Percentiles rank a stretch among this genome's conserved stretches.
Evolutionary conservation across 30 jellyfish, hydroid and myxozoan genomes (phyloP).

Genomic region (Pelagia noctiluca): DNA sequence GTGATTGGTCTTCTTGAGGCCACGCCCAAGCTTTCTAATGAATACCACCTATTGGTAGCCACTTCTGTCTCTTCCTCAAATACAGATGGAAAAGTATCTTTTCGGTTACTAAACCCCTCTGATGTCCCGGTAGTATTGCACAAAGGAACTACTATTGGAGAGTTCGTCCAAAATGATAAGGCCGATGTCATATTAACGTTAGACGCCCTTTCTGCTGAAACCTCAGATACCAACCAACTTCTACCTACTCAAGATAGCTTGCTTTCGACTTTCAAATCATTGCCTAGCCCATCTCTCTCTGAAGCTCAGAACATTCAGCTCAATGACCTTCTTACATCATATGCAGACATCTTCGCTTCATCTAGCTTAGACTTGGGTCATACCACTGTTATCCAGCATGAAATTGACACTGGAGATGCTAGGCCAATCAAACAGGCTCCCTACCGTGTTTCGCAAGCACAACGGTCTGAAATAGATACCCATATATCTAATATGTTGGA

Average conservation of each 20-base stretch:
- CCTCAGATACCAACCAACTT: background rate
- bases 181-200: background rate
- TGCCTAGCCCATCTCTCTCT: slow-evolving; percentile 7
- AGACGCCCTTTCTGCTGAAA: background rate
- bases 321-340: background rate
- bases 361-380: slow-evolving; percentile 22
- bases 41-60: background rate
- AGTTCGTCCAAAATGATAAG: background rate
- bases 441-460: slow-evolving; percentile 16
- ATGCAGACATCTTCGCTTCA: slow-evolving; percentile 17
- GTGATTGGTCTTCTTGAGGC: background rate
- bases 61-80: background rate
- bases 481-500: slow-evolving; percentile 7
- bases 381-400: background rate
- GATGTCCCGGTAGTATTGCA: background rate
- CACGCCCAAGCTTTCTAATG: background rate
- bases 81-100: background rate
- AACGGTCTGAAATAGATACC: slow-evolving; percentile 19
- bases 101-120: slow-evolving; percentile 17
- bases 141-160: slow-evolving; percentile 10
- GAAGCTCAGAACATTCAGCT: background rate
- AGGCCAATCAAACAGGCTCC: slow-evolving; percentile 24
- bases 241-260: too few species aligned
- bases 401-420: slow-evolving; percentile 6
- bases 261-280: background rate